Evolutionary conservation across 2,888 invertebrate species (phyloP), one percentile per base, ranked within the genome.

Genomic region (Caenorhabditis drosophilae): DNA sequence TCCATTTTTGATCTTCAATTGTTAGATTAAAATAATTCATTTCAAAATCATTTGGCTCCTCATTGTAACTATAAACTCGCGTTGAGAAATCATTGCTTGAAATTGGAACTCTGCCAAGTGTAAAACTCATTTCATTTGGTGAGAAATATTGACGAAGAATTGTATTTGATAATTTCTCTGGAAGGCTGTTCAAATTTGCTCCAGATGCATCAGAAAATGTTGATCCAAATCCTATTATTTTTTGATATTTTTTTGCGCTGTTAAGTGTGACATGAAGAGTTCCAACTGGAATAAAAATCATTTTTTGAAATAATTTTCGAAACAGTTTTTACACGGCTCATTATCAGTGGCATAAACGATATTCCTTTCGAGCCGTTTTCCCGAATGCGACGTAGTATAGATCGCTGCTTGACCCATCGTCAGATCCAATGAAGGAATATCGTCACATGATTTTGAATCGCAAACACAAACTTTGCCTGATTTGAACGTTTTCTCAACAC

Each of bases 391-490:
- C 1, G 70, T 70, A 1, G 57, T 54, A 45, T 60, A 74, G 0
- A 72, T 42, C 16, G 70, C 74, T 0, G 57, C 73, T 46, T 72
- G 61, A 9, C 72, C 70, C 4, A 49, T 42, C 0, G 48, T 25
- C 4, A 76, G 20, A 4, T 54, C 63, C 3, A 58, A 16, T 4
- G 47, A 31, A 3, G 57, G 57, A 3, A 63, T 53, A 27, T 75
- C 70, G 57, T 77, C 76, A 53, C 77, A 77, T 44, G 68, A 67
- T 9, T 67, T 66, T 2, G 70, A 15, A 53, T 67, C 68, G 26
- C 78, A 78, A 20, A 77, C 77, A 45, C 77, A 78, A 9, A 75
- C 78, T 27, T 53, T 58, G 1, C 59, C 59, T 1, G 62, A 34
- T 45, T 61, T 64, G 51, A 62, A 64, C 18, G 59, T 36, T 47